phyloP scores from a whole-genome alignment of 2,888 invertebrate genomes.

The Aromia moschata region DNA sequence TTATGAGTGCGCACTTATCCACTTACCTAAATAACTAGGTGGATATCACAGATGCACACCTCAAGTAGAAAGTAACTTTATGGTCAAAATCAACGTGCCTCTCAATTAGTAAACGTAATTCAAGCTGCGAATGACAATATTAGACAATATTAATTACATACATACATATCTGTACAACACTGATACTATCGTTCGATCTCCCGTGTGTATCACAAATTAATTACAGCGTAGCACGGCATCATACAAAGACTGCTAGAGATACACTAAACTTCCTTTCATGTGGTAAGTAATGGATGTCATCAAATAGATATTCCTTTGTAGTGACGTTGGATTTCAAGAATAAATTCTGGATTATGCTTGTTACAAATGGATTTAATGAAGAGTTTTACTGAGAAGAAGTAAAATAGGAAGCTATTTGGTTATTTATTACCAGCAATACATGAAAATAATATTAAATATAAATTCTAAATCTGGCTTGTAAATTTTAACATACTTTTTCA shows the following conservation, averaged over 20 bases:
- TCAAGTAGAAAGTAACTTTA: too few relatives aligned
- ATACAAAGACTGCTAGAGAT: slow-evolving; percentile 26
- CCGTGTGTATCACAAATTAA: slow-evolving; percentile 27
- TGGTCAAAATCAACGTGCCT: too few relatives aligned
- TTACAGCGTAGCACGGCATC: slow-evolving; percentile 16
- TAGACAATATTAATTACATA: not conserved
- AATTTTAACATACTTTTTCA: too few relatives aligned
- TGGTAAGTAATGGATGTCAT: slow-evolving; percentile 28
- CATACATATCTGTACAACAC: slow-evolving; percentile 19
- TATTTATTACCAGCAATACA: too few relatives aligned
- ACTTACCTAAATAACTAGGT: too few relatives aligned
- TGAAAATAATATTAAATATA: too few relatives aligned
- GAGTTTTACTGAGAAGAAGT: too few relatives aligned
- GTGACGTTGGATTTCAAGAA: slow-evolving; percentile 20
- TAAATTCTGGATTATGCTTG: slow-evolving; percentile 12
- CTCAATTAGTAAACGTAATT: not conserved
- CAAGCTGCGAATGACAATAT: not conserved
- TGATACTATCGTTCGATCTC: slow-evolving; percentile 19
- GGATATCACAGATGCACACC: too few relatives aligned
- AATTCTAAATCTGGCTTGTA: too few relatives aligned
- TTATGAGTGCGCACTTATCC: too few relatives aligned
- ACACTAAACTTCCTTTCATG: slow-evolving; percentile 30
- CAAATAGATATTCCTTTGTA: slow-evolving; percentile 27
- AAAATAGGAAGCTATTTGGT: too few relatives aligned
- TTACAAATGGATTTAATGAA: too few relatives aligned